A percentile compares a stretch with the other conserved stretches of the same genome.
Evolutionary conservation across 2,113 vertebrate species (phyloP).

Genomic region (Probosciger aterrimus): DNA sequence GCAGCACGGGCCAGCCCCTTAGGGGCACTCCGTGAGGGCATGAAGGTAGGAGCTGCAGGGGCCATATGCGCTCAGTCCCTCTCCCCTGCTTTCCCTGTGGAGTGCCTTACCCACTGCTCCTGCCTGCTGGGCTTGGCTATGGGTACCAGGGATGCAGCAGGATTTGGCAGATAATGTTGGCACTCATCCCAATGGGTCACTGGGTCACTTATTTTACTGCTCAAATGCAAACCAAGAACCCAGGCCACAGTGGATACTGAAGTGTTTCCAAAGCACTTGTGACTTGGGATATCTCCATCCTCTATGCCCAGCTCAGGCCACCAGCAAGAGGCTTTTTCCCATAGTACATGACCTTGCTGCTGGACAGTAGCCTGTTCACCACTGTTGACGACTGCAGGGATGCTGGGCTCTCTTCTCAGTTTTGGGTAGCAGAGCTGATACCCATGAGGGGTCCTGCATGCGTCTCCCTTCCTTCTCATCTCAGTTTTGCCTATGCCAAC

Average conservation of each 20-base stretch:
- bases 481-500: background rate
- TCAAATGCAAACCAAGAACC: background rate
- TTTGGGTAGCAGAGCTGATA: background rate
- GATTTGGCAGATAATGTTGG: background rate
- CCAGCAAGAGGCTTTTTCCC: accelerated
- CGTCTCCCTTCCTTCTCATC: background rate
- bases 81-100: background rate
- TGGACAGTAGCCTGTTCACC: background rate
- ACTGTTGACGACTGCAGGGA: background rate
- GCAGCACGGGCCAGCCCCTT: background rate
- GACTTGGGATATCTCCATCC: background rate
- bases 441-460: background rate
- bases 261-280: background rate
- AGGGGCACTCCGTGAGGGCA: background rate
- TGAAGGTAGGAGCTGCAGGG: accelerated
- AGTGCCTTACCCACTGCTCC: accelerated
- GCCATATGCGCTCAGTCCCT: background rate
- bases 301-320: background rate
- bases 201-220: background rate
- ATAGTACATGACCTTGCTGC: background rate
- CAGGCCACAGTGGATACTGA: background rate
- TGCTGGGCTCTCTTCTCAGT: background rate
- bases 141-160: background rate
- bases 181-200: background rate
- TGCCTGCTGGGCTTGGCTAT: background rate